These are phyloP conservation scores for Pachliopta kotzebuea DNA, from an alignment of 2,888 invertebrate species.

Conservation along the genomic window DNA sequence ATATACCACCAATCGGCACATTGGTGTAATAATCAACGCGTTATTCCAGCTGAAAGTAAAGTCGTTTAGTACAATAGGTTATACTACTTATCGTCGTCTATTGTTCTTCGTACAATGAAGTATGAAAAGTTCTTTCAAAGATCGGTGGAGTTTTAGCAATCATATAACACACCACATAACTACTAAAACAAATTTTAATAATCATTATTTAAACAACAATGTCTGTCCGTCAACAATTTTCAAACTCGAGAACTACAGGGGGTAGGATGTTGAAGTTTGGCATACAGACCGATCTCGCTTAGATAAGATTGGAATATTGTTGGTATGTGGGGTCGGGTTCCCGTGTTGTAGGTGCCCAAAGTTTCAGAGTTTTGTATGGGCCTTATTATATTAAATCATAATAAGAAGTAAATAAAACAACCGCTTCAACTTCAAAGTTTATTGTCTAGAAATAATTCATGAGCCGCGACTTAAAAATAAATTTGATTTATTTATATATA, in stretches of 20 bases:
- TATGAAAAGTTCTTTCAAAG: not conserved
- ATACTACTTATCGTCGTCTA: constrained; percentile 18
- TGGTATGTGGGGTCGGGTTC: too few relatives aligned
- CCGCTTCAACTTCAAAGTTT: constrained; percentile 55
- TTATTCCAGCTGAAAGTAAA: constrained; percentile 10
- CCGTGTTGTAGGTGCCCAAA: too few relatives aligned
- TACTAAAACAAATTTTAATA: too few relatives aligned
- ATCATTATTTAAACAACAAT: too few relatives aligned
- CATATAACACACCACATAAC: not conserved
- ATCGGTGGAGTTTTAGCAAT: not conserved
- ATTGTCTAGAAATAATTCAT: constrained; percentile 50
- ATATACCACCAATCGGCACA: constrained; percentile 32
- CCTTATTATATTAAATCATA: not conserved
- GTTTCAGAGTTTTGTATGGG: too few relatives aligned
- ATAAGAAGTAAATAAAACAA: constrained; percentile 34
- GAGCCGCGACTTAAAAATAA: constrained; percentile 52
- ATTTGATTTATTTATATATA: constrained; percentile 32
- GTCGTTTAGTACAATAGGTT: constrained; percentile 13
- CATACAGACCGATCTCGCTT: too few relatives aligned
- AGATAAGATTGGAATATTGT: too few relatives aligned
- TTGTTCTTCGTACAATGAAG: constrained; percentile 27
- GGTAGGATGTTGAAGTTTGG: too few relatives aligned
- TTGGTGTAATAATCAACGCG: constrained; percentile 22
- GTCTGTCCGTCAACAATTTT: too few relatives aligned
- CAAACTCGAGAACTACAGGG: too few relatives aligned